Percentiles rank a stretch among this genome's conserved stretches.
Conservation (phyloP, 2,113 vertebrate species). For the Ploceus nigricollis region DNA sequence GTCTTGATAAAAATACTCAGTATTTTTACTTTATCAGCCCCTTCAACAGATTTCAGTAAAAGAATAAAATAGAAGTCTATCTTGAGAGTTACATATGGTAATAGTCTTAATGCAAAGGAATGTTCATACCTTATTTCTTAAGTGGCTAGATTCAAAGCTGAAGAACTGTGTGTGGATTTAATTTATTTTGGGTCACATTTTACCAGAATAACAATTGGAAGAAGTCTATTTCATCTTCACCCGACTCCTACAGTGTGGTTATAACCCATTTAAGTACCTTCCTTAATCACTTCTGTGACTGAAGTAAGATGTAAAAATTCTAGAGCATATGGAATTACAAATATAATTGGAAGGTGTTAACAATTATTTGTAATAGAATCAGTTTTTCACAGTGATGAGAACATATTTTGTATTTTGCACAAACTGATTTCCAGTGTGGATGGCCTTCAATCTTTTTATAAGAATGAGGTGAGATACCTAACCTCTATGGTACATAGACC, state of each 20-base stretch:
- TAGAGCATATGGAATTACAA: not conserved
- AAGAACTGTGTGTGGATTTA: not conserved
- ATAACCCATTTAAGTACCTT: slow-evolving; percentile 39
- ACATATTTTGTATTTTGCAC: not conserved
- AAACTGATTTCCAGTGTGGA: not conserved
- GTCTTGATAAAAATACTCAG: not conserved
- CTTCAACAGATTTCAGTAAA: not conserved
- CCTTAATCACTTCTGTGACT: not conserved
- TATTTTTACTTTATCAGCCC: not conserved
- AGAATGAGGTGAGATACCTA: not conserved
- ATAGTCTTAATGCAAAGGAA: not conserved
- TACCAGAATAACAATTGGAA: not conserved
- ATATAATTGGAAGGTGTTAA: not conserved
- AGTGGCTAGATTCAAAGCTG: not conserved
- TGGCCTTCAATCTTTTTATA: not conserved
- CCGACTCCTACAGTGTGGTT: slow-evolving; percentile 38
- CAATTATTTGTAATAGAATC: not conserved
- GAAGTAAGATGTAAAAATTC: not conserved
- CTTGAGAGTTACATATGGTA: not conserved
- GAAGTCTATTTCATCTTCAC: slow-evolving; percentile 52
- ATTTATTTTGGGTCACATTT: slow-evolving; percentile 41
- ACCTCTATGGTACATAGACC: not conserved
- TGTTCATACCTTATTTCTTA: not conserved
- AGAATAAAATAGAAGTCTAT: not conserved
- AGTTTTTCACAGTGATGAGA: not conserved